Conservation (phyloP, 1,140 invertebrate genomes). For the Dryas iulia region DNA sequence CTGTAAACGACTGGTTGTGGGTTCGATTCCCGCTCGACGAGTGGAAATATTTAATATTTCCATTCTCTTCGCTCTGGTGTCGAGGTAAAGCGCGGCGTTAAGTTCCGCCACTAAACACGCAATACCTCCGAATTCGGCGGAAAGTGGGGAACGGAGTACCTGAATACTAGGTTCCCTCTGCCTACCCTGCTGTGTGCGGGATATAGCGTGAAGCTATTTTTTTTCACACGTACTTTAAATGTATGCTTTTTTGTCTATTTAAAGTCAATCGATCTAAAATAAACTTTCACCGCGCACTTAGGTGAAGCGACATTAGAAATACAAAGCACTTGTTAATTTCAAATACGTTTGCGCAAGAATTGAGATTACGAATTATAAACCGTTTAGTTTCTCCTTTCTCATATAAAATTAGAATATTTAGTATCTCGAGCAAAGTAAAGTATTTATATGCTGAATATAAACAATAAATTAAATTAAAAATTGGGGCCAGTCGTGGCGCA, state of each 20-base stretch:
- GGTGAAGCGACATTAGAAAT: background rate
- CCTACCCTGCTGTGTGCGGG: too few species aligned
- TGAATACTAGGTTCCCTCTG: too few species aligned
- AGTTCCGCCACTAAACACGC: too few species aligned
- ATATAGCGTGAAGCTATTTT: too few species aligned
- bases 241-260: background rate
- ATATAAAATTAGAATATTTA: constrained; percentile 17
- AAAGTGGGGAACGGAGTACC: too few species aligned
- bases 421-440: constrained; percentile 21
- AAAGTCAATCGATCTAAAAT: background rate
- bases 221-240: background rate
- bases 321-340: constrained; percentile 7
- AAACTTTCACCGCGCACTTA: background rate
- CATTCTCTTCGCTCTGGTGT: too few species aligned
- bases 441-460: constrained; percentile 13
- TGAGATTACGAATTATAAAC: constrained; percentile 15
- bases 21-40: too few species aligned
- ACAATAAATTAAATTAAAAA: background rate
- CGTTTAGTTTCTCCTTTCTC: constrained; percentile 22
- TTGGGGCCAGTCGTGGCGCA: too few species aligned
- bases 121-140: too few species aligned
- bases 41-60: too few species aligned
- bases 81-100: too few species aligned
- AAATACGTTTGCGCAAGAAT: constrained; percentile 13
- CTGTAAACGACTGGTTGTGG: too few species aligned